Evolutionary conservation across 2,888 invertebrate genomes (phyloP), one percentile per base, ranked within the genome.

Genomic region (Ametastegia equiseti): DNA sequence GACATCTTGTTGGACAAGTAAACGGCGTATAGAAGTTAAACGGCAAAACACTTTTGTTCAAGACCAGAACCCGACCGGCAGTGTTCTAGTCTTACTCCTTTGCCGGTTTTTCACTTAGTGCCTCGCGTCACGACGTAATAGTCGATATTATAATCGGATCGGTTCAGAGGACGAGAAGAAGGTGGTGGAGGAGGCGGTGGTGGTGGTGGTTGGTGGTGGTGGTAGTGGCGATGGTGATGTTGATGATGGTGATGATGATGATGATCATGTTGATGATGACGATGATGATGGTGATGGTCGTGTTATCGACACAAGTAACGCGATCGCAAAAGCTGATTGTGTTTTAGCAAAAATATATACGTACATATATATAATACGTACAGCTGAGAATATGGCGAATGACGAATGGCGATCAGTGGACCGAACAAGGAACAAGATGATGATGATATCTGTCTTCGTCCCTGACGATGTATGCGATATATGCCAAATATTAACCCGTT

Each of bases 371-470:
- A 27, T 23, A 36, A 67, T 19, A 36, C 39, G n/a, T 27, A 30
- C 30, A 30, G 33, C 47, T 1, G n/a, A 15, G 15, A 19, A 39
- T 30, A 71, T 47, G 45, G 36, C 50, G 19, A 11, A 91, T 91
- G 91, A 87, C n/a, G n/a, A n/a, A n/a, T n/a, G n/a, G n/a, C n/a
- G n/a, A n/a, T n/a, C n/a, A n/a, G n/a, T n/a, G n/a, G n/a, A n/a
- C n/a, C n/a, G n/a, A n/a, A n/a, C 87, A 84, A 89, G 86, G 83
- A 91, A 90, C 86, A 90, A 84, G 86, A 91, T 89, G 83, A 88
- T 87, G 85, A 89, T 90, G 89, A 88, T 91, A 83, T 86, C 90
- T 57, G 89, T 91, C 77, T 91, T 90, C 82, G 89, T 91, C 42
- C 87, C 90, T 0, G 87, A 91, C 82, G 89, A 91, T 83, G 91